Evolutionary conservation across 35 echinoderm and acorn worm genomes (phyloP), one percentile per base, ranked within the genome.

Genomic region (Antedon bifida): DNA sequence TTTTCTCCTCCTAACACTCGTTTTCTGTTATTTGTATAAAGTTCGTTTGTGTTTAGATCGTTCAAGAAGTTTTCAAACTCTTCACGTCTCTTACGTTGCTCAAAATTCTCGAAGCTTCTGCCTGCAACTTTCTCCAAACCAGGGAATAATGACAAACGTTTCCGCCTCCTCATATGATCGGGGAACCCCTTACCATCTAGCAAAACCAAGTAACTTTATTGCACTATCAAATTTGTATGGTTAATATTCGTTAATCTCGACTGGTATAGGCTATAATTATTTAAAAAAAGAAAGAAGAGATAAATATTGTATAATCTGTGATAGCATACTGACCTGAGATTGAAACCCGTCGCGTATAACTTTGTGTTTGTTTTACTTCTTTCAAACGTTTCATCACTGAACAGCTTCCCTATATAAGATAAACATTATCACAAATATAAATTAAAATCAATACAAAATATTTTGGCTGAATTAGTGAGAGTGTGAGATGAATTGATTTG

Each of bases 51-150:
- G 75, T 88, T 82, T 7, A 94, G 85, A 46, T 90, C 88, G 10
- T 90, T 90, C 82, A 94, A 79, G 79, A 94, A 94, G n/a, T 80
- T 74, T 78, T 94, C 91, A 74, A 94, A 94, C 73, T 94, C 91
- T 75, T 94, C 91, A 29, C 91, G 74, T 76, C 83, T 94, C 46
- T 94, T 90, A 1, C 91, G 79, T 74, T 94, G 88, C 31, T 94
- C 85, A 35, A 90, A 94, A 78, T 87, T 94, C 73, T 94, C 91
- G 32, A 90, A 86, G 23, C 89, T 76, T 13, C 39, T 74, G 13
- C 88, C 88, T 30, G 32, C 81, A 32, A 79, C 34, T 77, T 75
- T 89, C 55, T 79, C 77, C 80, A 35, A 29, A 30, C n/a, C 36
- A 75, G 35, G 34, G 36, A 35, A 36, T 21, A 64, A 21, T 7